Percentiles rank a stretch among this genome's conserved stretches.
phyloP scores from a whole-genome alignment of 2,888 invertebrate genomes.

The Blastobasis adustella region DNA sequence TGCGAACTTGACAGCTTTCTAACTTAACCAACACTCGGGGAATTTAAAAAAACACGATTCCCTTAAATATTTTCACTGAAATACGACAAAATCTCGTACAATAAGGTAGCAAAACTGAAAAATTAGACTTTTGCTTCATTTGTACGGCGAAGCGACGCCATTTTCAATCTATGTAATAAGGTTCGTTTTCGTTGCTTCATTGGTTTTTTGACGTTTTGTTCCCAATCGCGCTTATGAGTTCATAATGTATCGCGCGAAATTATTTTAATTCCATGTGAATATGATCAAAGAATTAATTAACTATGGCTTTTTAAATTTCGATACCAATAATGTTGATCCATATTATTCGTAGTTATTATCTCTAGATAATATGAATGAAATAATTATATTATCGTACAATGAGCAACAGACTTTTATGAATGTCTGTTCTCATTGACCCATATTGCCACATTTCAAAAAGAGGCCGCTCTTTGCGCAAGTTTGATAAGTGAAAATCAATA shows the following conservation, averaged over 20 bases:
- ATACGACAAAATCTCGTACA: constrained; percentile 3
- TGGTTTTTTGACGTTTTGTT: too few relatives aligned
- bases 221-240: too few relatives aligned
- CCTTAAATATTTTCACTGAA: neutral
- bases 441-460: neutral
- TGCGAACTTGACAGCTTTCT: constrained; percentile 34
- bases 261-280: too few relatives aligned
- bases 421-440: too few relatives aligned
- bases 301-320: too few relatives aligned
- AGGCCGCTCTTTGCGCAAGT: constrained; percentile 1
- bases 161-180: constrained; percentile 51
- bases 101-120: constrained; percentile 31
- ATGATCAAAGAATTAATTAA: too few relatives aligned
- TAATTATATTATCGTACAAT: too few relatives aligned
- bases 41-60: constrained; percentile 24
- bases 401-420: too few relatives aligned
- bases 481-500: constrained; percentile 2
- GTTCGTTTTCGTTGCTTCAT: constrained; percentile 10
- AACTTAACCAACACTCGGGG: constrained; percentile 17
- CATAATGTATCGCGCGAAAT: too few relatives aligned
- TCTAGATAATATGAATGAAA: too few relatives aligned
- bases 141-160: constrained; percentile 70
- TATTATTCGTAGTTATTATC: too few relatives aligned
- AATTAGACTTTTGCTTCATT: constrained; percentile 55
- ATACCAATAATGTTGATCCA: too few relatives aligned